phyloP scores from a whole-genome alignment of 1,140 invertebrate species.

The Drosophila hydei region DNA sequence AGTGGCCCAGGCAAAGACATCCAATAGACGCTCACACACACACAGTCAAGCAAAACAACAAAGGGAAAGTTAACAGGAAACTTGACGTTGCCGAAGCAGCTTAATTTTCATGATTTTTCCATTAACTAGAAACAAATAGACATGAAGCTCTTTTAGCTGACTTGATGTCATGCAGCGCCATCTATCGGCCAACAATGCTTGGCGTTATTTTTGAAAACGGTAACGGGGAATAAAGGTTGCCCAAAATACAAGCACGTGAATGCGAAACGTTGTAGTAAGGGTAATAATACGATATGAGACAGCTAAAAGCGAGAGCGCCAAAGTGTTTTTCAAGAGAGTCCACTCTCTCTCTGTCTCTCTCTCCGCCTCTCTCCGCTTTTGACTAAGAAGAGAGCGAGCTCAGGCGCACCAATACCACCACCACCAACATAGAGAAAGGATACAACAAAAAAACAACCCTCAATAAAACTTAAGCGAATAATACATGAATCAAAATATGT shows the following conservation, averaged over 20 bases:
- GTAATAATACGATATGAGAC: slow-evolving; percentile 40
- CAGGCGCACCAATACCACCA: slow-evolving; percentile 23
- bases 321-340: slow-evolving; percentile 16
- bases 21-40: slow-evolving; percentile 6
- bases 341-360: slow-evolving; percentile 3
- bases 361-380: background rate
- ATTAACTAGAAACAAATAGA: slow-evolving; percentile 33
- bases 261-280: slow-evolving; percentile 36
- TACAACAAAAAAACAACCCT: slow-evolving; percentile 72
- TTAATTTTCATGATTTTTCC: slow-evolving; percentile 56
- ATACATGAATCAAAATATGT: slow-evolving; percentile 75
- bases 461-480: slow-evolving; percentile 42
- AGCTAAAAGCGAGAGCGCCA: slow-evolving; percentile 11
- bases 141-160: slow-evolving; percentile 3
- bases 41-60: slow-evolving; percentile 20
- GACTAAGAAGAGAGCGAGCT: slow-evolving; percentile 16
- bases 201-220: slow-evolving; percentile 15
- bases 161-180: slow-evolving; percentile 18
- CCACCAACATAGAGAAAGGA: slow-evolving; percentile 22
- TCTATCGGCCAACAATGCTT: slow-evolving; percentile 27
- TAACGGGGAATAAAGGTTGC: slow-evolving; percentile 27
- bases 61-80: slow-evolving; percentile 49
- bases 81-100: slow-evolving; percentile 26
- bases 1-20: slow-evolving; percentile 29
- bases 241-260: slow-evolving; percentile 51